Percentiles rank a stretch among this genome's conserved stretches.
Conservation (phyloP, 2,797 vertebrate genomes). For the Myotis planiceps region DNA sequence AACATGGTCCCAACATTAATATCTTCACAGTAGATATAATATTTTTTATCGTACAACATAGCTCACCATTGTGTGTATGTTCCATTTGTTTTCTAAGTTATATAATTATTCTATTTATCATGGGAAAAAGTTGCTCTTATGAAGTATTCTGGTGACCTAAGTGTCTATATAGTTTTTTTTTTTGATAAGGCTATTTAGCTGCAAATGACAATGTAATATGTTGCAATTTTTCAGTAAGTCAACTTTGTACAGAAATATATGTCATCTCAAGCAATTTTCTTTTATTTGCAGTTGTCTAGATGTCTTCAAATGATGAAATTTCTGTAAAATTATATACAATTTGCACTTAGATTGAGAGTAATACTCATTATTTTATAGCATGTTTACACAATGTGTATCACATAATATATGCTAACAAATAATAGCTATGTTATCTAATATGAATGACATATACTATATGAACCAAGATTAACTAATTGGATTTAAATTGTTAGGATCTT, state of each 20-base stretch:
- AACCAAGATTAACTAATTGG: neutral
- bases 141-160: neutral
- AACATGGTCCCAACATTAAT: too few relatives aligned
- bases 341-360: neutral
- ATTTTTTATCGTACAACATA: neutral
- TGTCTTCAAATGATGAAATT: neutral
- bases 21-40: too few relatives aligned
- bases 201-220: neutral
- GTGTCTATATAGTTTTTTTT: neutral
- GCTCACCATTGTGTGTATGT: neutral
- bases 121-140: neutral
- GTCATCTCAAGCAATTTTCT: neutral
- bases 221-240: neutral
- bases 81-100: conserved; percentile 16
- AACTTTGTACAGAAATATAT: neutral
- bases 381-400: neutral
- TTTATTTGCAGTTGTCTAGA: neutral
- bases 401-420: neutral
- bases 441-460: neutral
- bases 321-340: neutral
- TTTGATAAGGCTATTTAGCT: neutral
- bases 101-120: neutral
- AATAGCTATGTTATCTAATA: neutral
- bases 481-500: neutral
- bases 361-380: neutral